These are phyloP conservation scores for Chromoteleia sp. DNA, from an alignment of 2,888 invertebrate species.

Conservation along the genomic window DNA sequence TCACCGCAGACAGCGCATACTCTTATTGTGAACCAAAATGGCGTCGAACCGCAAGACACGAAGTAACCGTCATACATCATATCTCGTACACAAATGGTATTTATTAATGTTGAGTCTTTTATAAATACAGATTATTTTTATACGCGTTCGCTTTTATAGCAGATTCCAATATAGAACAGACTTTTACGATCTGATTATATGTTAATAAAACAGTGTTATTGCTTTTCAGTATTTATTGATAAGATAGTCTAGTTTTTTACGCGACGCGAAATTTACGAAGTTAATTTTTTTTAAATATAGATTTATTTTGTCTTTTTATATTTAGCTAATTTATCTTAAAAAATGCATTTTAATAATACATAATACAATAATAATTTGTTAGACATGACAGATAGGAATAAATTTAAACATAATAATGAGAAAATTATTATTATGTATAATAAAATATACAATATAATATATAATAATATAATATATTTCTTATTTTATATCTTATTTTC, in stretches of 20 bases:
- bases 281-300: no score
- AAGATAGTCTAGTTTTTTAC: slow-evolving; percentile 55
- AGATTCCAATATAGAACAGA: slow-evolving; percentile 18
- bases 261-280: no score
- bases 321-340: no score
- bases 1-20: slow-evolving; percentile 61
- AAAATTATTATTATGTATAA: no score
- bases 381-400: no score
- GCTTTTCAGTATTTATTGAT: slow-evolving; percentile 37
- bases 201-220: slow-evolving; percentile 28
- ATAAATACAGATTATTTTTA: slow-evolving; percentile 59
- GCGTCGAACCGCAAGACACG: slow-evolving; percentile 68
- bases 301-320: no score
- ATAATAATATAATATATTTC: no score
- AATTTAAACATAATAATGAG: no score
- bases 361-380: no score
- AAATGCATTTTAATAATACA: no score
- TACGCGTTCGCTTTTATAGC: slow-evolving; percentile 16
- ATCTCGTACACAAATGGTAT: slow-evolving; percentile 48
- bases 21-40: slow-evolving; percentile 69
- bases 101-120: slow-evolving; percentile 56
- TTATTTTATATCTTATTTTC: no score
- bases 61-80: slow-evolving; percentile 60
- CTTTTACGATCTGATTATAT: slow-evolving; percentile 51
- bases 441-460: no score